phyloP scores from a whole-genome alignment of 1,140 invertebrate genomes.

The Vollenhovia emeryi region DNA sequence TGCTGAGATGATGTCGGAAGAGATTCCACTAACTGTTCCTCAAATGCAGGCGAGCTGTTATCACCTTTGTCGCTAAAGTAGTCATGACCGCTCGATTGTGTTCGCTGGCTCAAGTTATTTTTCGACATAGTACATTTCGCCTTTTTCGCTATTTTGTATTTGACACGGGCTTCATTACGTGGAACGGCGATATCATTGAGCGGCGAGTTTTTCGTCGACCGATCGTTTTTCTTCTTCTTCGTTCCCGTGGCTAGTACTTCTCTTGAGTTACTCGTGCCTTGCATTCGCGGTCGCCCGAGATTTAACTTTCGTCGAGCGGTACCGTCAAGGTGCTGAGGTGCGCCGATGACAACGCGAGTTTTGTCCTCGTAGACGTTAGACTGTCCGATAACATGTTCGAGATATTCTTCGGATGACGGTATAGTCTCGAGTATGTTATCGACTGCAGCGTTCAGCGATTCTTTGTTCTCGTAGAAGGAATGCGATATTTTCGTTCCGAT shows the following conservation, averaged over 20 bases:
- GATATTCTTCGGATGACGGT: background rate
- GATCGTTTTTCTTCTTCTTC: background rate
- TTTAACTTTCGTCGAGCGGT: background rate
- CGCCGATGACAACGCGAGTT: background rate
- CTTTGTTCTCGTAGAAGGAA: background rate
- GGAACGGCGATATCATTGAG: background rate
- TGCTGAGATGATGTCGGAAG: background rate
- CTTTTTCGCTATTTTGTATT: background rate
- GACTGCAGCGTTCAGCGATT: slow-evolving; percentile 4
- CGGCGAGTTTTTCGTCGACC: background rate
- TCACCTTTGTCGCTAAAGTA: background rate
- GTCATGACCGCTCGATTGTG: background rate
- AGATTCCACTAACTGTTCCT: background rate
- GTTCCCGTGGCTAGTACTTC: background rate
- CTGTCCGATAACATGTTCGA: background rate
- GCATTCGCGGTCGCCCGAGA: background rate
- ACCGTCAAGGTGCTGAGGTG: too few relatives aligned
- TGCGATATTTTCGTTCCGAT: background rate
- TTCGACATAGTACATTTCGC: background rate
- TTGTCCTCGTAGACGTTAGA: background rate
- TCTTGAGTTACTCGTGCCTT: background rate
- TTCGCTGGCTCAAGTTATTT: background rate
- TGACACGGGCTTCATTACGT: background rate
- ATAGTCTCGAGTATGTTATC: background rate
- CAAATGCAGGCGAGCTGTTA: background rate